Percentiles rank a stretch among this genome's conserved stretches.
These are phyloP conservation scores for Stigmatopora nigra DNA, from an alignment of 2,113 vertebrate genomes.

Conservation along the genomic window DNA sequence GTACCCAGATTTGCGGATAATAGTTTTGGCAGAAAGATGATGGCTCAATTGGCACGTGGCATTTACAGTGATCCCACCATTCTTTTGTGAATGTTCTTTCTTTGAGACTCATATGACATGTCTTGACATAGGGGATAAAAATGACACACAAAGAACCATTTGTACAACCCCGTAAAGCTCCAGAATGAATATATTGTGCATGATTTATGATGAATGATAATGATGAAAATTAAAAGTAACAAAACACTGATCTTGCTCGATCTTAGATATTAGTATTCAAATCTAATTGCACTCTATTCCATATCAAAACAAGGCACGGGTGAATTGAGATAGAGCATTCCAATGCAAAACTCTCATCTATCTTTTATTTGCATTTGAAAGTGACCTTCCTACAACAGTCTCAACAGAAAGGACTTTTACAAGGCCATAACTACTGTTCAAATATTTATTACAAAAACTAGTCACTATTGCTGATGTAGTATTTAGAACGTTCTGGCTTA, in stretches of 20 bases:
- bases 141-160: too few relatives aligned
- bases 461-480: background rate
- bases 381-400: background rate
- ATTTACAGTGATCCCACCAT: background rate
- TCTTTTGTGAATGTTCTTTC: background rate
- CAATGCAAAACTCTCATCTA: background rate
- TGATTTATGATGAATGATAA: too few relatives aligned
- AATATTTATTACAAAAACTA: background rate
- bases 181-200: too few relatives aligned
- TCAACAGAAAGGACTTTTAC: background rate
- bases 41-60: background rate
- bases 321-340: background rate
- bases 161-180: too few relatives aligned
- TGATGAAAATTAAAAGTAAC: too few relatives aligned
- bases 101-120: background rate
- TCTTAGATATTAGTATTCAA: background rate
- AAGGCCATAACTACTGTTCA: background rate
- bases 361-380: background rate
- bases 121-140: too few relatives aligned
- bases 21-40: conserved; percentile 16
- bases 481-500: background rate
- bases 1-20: conserved; percentile 27
- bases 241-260: too few relatives aligned
- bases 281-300: background rate
- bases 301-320: background rate